Evolutionary conservation across 2,113 vertebrate genomes (phyloP), one percentile per base, ranked within the genome.

Genomic region (Brachionichthys hirsutus): DNA sequence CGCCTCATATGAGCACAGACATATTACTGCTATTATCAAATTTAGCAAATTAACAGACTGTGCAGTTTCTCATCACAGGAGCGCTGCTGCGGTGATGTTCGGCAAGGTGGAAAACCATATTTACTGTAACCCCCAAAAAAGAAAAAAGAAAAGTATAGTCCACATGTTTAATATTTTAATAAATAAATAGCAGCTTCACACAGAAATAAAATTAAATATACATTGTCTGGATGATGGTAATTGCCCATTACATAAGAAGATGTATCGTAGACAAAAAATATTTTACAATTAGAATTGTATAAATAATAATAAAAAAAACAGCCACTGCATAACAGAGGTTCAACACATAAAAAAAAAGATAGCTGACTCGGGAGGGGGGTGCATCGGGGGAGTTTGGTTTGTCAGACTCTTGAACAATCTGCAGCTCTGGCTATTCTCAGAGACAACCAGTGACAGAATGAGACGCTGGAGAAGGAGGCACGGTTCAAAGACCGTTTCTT

Each of bases 121-220:
- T n/a, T 11, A 17, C 22, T 22, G 16, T 47, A 3, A n/a, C n/a
- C n/a, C n/a, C n/a, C 20, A 55, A 61, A 58, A 14, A 30, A 61
- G 55, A 14, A 30, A 30, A 30, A 30, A 62, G 20, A 44, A 50
- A 54, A 20, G 13, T 42, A 14, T 1, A 49, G 36, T 55, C 75
- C 70, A 79, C 50, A 54, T 49, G 53, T 84, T 68, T 81, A 45
- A 74, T 75, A 56, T 77, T 91, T 91, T 90, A 90, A 89, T 89
- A 88, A 92, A 89, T 89, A 89, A 88, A 88, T 84, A 88, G 86
- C 86, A 85, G 89, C 85, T 78, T 86, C 85, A 89, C 88, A 86
- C 70, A 77, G 53, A 86, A 72, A 64, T 80, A 73, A 64, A 54
- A 66, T 14, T 75, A 80, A 60, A 67, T 63, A 68, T 73, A 63